A percentile compares a stretch with the other conserved stretches of the same genome.
Conservation (phyloP, 2,113 vertebrate genomes). For the Herpetotheres cachinnans region DNA sequence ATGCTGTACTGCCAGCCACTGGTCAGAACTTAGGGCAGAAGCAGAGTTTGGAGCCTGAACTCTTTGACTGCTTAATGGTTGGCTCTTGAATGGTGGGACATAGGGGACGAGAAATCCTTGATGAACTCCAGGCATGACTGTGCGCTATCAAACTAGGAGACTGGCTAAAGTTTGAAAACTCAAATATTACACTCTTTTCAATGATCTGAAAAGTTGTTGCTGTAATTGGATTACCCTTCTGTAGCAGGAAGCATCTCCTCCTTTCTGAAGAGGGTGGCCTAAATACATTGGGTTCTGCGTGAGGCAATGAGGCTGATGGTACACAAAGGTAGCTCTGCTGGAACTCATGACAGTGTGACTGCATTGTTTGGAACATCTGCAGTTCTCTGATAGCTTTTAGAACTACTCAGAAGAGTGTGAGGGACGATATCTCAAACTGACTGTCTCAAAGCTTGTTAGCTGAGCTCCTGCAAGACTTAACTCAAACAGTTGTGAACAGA, state of each 20-base stretch:
- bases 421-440: too few species aligned
- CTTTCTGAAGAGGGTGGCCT: not conserved
- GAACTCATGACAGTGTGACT: not conserved
- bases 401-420: not conserved
- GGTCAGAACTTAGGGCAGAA: not conserved
- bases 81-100: not conserved
- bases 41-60: not conserved
- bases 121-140: not conserved
- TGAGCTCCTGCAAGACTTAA: too few species aligned
- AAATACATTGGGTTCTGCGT: not conserved
- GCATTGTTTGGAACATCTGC: not conserved
- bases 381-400: not conserved
- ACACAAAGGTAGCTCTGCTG: not conserved
- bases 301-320: not conserved
- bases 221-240: not conserved
- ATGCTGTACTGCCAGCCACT: not conserved
- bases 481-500: too few species aligned
- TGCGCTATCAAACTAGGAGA: not conserved
- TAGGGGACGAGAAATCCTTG: not conserved
- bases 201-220: not conserved
- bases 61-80: accelerated
- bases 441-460: too few species aligned
- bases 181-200: not conserved
- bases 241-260: not conserved
- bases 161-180: not conserved